A percentile compares a stretch with the other conserved stretches of the same genome.
Evolutionary conservation across 2,888 invertebrate species (phyloP).

Genomic region (Epistrophe eligans): DNA sequence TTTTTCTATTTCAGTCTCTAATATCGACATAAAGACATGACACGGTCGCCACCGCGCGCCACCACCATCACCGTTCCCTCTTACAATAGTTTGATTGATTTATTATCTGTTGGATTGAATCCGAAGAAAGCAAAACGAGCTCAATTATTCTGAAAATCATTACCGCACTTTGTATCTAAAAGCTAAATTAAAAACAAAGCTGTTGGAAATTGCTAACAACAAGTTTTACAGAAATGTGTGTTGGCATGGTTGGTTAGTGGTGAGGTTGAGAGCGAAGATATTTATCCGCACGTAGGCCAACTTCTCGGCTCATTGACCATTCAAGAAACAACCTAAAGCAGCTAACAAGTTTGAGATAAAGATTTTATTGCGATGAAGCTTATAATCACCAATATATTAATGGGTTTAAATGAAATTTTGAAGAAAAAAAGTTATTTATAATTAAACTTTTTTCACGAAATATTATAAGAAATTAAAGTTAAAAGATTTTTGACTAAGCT

Average conservation of each 20-base stretch:
- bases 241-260: not conserved
- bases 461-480: not conserved
- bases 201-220: constrained; percentile 13
- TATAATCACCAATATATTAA: not conserved
- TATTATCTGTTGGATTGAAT: constrained; percentile 27
- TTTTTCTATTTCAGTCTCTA: constrained; percentile 23
- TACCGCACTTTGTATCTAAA: constrained; percentile 5
- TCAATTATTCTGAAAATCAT: constrained; percentile 22
- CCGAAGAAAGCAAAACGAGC: constrained; percentile 41
- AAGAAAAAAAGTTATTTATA: not conserved
- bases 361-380: constrained; percentile 7
- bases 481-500: no score
- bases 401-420: constrained; percentile 7
- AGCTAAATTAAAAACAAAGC: constrained; percentile 22
- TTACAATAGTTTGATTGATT: constrained; percentile 48
- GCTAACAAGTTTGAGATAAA: constrained; percentile 18
- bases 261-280: constrained; percentile 26
- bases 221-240: not conserved
- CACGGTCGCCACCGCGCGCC: not conserved
- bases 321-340: constrained; percentile 4
- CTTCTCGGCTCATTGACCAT: constrained; percentile 30
- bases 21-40: constrained; percentile 6
- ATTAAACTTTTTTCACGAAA: not conserved
- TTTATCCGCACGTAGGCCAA: constrained; percentile 34
- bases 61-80: not conserved